Conservation (phyloP, 2,888 invertebrate genomes). For the Chrysotoxum bicinctum region DNA sequence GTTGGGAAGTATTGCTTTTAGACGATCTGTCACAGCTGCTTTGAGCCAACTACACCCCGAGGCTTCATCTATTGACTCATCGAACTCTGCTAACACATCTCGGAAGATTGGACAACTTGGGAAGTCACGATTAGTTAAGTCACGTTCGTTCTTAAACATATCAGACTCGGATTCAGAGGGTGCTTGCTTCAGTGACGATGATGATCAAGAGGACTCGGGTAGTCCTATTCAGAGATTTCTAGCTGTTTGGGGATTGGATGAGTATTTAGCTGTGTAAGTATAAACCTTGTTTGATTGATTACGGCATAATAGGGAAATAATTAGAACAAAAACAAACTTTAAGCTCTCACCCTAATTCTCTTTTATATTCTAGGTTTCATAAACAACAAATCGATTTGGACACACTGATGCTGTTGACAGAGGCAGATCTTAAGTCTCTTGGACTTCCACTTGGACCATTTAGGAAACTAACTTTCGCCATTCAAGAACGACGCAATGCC, state of each 20-base stretch:
- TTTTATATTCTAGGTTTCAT: conserved; percentile 85
- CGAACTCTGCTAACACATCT: conserved; percentile 65
- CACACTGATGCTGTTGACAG: conserved; percentile 92
- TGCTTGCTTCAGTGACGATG: conserved; percentile 83
- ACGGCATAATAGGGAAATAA: no score
- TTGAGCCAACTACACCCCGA: conserved; percentile 83
- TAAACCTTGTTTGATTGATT: no score
- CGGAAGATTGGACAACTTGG: conserved; percentile 62
- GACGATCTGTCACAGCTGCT: conserved; percentile 85
- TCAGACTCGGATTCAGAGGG: conserved; percentile 81
- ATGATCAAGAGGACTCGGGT: conserved; percentile 86
- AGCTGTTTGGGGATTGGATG: conserved; percentile 89
- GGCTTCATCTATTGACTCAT: conserved; percentile 75
- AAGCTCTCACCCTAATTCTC: background rate
- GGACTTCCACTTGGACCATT: conserved; percentile 94
- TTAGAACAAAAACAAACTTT: background rate
- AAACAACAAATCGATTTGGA: conserved; percentile 95
- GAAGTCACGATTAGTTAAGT: conserved; percentile 76
- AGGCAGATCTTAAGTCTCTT: conserved; percentile 91
- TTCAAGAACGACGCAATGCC: conserved; percentile 90
- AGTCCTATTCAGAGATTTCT: conserved; percentile 92
- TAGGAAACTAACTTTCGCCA: conserved; percentile 92
- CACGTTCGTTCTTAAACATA: conserved; percentile 78
- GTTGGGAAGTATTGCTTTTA: conserved; percentile 95
- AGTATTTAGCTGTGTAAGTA: conserved; percentile 80